Evolutionary conservation across 2,113 vertebrate genomes (phyloP), one percentile per base, ranked within the genome.

Genomic region (Gobiocypris rarus): DNA sequence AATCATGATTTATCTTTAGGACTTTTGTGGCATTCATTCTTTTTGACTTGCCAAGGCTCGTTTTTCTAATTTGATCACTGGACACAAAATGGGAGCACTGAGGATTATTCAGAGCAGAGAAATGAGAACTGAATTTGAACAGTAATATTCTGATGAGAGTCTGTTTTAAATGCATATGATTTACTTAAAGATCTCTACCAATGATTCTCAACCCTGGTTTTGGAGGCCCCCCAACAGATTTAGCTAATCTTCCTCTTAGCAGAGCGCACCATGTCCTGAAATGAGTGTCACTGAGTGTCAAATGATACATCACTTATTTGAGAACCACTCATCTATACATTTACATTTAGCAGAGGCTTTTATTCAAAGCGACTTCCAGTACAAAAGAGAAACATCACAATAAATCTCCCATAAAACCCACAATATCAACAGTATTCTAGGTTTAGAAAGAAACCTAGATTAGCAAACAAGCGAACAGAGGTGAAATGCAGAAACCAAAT

Each of bases 1-100:
- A 81, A 81, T 81, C 65, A 11, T 81, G 63, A 70, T 81, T 70
- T 81, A 81, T 81, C 63, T 81, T 67, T 38, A 17, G 48, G 65
- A 81, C 45, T 38, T 81, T 81, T 82, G 45, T 56, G 31, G 43
- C 31, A 82, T 71, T 8, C 48, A 70, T 82, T 70, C 65, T 52
- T n/a, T 81, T 22, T 81, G 79, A 69, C 63, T 70, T 81, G 69
- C 65, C 79, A 54, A 70, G 13, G 65, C 63, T 67, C 41, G 67
- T 50, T 41, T 65, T 65, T 67, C 22, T 70, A 45, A 19, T 70
- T 81, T 56, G 79, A 81, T 56, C 28, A 81, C 45, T 81, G 79
- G 65, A 81, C 48, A 41, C 10, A 67, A 81, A 38, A 81, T 56
- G 19, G 28, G 7, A 81, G 50, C 63, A n/a, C 31, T 70, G 10